Conservation (phyloP, 2,113 vertebrate species). For the Halcyon malimbica region DNA sequence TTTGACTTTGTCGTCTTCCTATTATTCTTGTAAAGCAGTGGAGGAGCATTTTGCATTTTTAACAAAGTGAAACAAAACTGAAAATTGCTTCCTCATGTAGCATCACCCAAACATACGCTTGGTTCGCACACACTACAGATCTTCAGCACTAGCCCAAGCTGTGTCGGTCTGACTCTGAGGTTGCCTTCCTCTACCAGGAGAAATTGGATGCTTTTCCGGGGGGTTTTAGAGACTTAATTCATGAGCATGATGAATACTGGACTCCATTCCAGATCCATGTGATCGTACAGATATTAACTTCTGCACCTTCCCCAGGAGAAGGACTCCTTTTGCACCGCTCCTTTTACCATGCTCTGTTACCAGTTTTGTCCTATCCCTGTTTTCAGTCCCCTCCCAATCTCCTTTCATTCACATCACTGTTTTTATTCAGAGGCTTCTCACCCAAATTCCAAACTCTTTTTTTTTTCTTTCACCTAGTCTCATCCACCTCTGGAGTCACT, state of each 20-base stretch:
- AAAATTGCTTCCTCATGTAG: neutral
- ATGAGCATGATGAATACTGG: neutral
- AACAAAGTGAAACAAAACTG: neutral
- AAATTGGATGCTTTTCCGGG: neutral
- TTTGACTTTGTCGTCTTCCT: neutral
- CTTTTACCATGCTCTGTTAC: neutral
- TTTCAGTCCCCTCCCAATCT: neutral
- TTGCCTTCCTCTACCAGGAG: neutral
- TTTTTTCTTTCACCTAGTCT: neutral
- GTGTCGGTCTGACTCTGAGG: rapidly evolving
- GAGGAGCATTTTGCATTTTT: neutral
- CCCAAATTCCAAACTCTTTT: neutral
- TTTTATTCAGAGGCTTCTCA: neutral
- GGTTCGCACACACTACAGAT: neutral
- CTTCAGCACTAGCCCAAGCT: rapidly evolving
- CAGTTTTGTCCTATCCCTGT: no score
- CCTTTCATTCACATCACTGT: neutral
- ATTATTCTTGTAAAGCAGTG: neutral
- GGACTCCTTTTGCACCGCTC: neutral
- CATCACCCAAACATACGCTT: neutral
- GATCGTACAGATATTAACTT: neutral
- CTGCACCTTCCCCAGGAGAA: neutral
- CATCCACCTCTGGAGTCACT: neutral
- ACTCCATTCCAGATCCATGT: neutral
- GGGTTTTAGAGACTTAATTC: neutral